Evolutionary conservation across 2,888 invertebrate species (phyloP).

Genomic region (Erebia ligea): DNA sequence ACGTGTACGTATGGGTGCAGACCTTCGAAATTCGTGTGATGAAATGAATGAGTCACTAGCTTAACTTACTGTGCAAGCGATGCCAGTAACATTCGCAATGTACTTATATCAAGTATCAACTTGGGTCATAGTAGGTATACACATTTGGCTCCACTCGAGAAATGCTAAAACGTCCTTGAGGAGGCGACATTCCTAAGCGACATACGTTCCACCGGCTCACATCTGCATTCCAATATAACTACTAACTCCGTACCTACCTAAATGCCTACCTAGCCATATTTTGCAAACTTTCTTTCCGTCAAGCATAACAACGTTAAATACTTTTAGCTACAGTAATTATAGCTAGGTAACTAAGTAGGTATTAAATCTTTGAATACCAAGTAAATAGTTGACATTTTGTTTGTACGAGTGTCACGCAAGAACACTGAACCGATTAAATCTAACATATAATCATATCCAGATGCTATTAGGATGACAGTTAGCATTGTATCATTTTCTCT

Average conservation of each 20-base stretch:
- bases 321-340: no score
- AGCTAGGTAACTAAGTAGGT: no score
- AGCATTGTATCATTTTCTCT: no score
- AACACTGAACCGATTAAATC: no score
- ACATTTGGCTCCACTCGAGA: constrained; percentile 16
- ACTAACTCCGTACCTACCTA: not conserved
- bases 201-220: constrained; percentile 14
- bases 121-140: constrained; percentile 8
- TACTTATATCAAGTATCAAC: constrained; percentile 1
- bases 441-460: no score
- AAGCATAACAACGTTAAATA: not conserved
- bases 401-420: no score
- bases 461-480: no score
- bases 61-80: not conserved
- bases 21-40: no score
- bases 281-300: constrained; percentile 55
- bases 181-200: constrained; percentile 24
- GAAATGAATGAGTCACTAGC: not conserved
- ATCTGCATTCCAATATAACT: constrained; percentile 40
- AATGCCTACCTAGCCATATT: constrained; percentile 44
- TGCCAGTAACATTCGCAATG: not conserved
- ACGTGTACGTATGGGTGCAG: no score
- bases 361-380: no score
- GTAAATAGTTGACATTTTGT: no score
- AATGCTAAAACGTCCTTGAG: constrained; percentile 9